Base-by-base conservation (phyloP, 2,797 vertebrate species). In the Ispidina lecontei region DNA sequence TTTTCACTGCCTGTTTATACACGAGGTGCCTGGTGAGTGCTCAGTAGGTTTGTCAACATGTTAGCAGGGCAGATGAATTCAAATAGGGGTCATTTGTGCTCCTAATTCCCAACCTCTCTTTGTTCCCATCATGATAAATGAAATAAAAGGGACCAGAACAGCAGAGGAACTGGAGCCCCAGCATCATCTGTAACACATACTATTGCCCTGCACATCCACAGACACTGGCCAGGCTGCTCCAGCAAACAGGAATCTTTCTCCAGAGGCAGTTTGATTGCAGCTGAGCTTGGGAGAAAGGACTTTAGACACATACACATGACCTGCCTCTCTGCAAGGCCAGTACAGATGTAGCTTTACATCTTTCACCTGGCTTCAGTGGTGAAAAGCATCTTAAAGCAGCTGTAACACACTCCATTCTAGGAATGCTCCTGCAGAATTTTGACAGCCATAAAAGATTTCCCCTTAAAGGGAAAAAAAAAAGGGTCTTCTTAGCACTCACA, bases 111-210 rank as follows among this genome's bases (percentile, higher is more conserved):
- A 88, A 10, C 26, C 23, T 43, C 37, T 58, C 44, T 73, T 84
- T 55, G 75, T 33, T 13, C 80, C 7, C 33, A 44, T 54, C 33
- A 14, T 68, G 41, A 87, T 60, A 52, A 77, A 64, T 71, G 22
- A 73, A 91, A 76, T 47, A 89, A 70, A 70, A 12, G 58, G 28
- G 28, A 76, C 10, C 20, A 79, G 72, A 87, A 64, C 10, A 74
- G 7, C 49, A 64, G 10, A n/a, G 23, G 33, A 68, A 68, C 37
- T 21, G 4, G 18, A 14, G 14, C 2, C 5, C 4, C 69, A 71
- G 20, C 0, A 0, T 3, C 67, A 16, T 12, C 68, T 76, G 14
- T 51, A 82, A 60, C 8, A 55, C 2, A 10, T 55, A n/a, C 1
- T 28, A 14, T 4, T 47, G 8, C 14, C 49, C 59, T 43, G 19